These are phyloP conservation scores for Nothoprocta perdicaria DNA, from an alignment of 2,113 vertebrate species.

Conservation along the genomic window DNA sequence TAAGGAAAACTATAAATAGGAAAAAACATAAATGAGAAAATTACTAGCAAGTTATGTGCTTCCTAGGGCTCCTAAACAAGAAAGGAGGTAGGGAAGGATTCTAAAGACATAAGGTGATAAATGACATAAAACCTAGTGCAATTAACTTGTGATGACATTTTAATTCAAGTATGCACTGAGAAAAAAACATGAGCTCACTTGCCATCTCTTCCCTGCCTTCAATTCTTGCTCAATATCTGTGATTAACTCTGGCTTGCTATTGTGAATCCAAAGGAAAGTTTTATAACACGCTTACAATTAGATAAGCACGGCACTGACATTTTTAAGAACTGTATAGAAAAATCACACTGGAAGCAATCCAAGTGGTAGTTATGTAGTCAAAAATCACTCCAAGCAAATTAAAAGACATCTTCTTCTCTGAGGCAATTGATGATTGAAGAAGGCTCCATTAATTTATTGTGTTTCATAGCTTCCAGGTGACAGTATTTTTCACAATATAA, in stretches of 20 bases:
- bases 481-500: neutral
- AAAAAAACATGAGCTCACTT: neutral
- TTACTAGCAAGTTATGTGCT: neutral
- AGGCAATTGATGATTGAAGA: neutral
- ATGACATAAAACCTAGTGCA: neutral
- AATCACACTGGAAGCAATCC: neutral
- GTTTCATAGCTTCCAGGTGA: neutral
- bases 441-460: neutral
- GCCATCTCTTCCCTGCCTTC: neutral
- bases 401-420: conserved; percentile 8
- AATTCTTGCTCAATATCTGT: neutral
- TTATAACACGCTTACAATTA: neutral
- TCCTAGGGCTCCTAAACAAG: neutral
- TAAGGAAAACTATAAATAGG: neutral
- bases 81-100: neutral
- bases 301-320: neutral
- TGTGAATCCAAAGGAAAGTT: conserved; percentile 35
- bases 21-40: neutral
- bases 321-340: neutral
- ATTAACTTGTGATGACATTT: neutral
- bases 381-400: conserved; percentile 49
- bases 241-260: neutral
- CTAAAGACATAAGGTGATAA: neutral
- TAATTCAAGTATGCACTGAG: neutral
- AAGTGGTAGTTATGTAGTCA: conserved; percentile 61